Percentiles rank a stretch among this genome's conserved stretches.
phyloP scores from a whole-genome alignment of 2,888 invertebrate genomes.

The Labia minor region DNA sequence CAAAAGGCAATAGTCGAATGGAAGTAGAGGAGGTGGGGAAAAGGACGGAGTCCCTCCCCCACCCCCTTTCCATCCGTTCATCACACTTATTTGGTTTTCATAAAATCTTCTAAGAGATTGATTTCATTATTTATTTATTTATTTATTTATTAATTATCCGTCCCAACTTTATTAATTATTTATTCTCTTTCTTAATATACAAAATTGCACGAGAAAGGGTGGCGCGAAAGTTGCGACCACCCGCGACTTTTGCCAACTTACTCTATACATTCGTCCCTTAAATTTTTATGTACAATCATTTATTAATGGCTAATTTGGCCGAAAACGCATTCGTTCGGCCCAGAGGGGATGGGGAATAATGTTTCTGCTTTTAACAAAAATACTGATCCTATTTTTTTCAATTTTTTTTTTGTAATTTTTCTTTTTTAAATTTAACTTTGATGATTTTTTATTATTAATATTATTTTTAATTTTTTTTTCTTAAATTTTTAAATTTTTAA shows the following conservation, averaged over 20 bases:
- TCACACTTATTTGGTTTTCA: too few species aligned
- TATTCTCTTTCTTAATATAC: background rate
- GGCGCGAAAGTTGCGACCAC: background rate
- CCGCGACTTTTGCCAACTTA: background rate
- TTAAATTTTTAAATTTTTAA: too few species aligned
- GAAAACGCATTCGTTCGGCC: background rate
- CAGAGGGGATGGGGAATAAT: too few species aligned
- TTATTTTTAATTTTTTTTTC: too few species aligned
- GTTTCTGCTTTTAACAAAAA: background rate
- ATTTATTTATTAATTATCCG: background rate
- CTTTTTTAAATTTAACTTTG: background rate
- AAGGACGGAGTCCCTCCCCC: too few species aligned
- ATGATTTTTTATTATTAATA: too few species aligned
- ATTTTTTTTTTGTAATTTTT: too few species aligned
- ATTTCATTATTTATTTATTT: background rate
- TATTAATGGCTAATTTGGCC: background rate
- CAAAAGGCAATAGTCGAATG: background rate
- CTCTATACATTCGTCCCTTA: background rate
- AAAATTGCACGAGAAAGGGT: conserved; percentile 1
- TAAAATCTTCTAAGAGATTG: background rate
- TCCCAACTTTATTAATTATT: background rate
- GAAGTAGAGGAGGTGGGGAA: too few species aligned
- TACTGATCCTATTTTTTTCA: conserved; percentile 13
- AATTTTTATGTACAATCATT: background rate
- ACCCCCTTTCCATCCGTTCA: too few species aligned